phyloP scores from a whole-genome alignment of 2,888 invertebrate genomes.

The Minunthozetes semirufus region DNA sequence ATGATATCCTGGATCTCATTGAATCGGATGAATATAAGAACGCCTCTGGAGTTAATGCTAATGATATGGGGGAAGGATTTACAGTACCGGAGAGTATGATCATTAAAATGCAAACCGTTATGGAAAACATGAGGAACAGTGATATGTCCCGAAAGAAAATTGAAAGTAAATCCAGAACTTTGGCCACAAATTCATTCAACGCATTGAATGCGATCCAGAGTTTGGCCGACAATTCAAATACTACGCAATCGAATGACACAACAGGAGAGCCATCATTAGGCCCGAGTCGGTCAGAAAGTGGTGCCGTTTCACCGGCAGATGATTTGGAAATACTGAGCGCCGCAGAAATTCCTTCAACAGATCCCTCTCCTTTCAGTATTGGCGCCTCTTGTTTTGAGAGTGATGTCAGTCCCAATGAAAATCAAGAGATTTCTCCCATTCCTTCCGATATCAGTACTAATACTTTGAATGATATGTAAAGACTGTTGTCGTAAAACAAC shows the following conservation, averaged over 20 bases:
- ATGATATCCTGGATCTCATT: slow-evolving; percentile 68
- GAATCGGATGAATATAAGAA: slow-evolving; percentile 62
- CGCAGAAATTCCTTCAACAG: slow-evolving; percentile 38
- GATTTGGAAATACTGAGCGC: slow-evolving; percentile 39
- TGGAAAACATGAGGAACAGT: slow-evolving; percentile 45
- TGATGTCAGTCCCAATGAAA: slow-evolving; percentile 40
- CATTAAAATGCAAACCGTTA: slow-evolving; percentile 64
- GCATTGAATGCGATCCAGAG: too few species aligned
- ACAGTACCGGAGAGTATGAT: slow-evolving; percentile 67
- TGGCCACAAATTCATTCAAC: background rate
- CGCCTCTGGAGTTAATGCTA: slow-evolving; percentile 45
- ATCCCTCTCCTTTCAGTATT: slow-evolving; percentile 41
- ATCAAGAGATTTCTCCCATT: slow-evolving; percentile 39
- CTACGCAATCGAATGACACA: slow-evolving; percentile 30
- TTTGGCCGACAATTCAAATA: slow-evolving; percentile 17
- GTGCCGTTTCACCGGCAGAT: slow-evolving; percentile 40
- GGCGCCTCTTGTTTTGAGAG: slow-evolving; percentile 39
- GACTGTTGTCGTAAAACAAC: background rate
- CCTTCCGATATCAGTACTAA: slow-evolving; percentile 40
- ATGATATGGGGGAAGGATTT: slow-evolving; percentile 63
- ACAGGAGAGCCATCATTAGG: slow-evolving; percentile 38
- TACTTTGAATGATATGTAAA: slow-evolving; percentile 15
- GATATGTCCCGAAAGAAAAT: slow-evolving; percentile 4
- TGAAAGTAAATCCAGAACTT: background rate
- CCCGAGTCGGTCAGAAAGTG: slow-evolving; percentile 37